Base-by-base conservation (phyloP, 2,797 vertebrate species). In the Microhierax caerulescens region DNA sequence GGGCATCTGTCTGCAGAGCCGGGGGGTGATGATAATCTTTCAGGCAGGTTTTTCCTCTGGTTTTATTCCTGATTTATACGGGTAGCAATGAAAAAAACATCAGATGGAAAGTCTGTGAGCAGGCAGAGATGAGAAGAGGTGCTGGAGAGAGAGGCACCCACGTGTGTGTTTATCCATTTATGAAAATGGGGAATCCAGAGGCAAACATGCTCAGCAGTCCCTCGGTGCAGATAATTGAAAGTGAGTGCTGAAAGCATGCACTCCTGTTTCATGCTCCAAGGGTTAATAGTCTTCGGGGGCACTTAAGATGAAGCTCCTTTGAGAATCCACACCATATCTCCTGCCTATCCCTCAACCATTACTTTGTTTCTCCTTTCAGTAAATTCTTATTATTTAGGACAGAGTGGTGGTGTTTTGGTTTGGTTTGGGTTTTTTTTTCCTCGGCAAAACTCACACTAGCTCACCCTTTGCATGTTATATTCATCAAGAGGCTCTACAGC, bases 251-350 rank as follows among this genome's bases (percentile, higher is more conserved):
- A 7, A 73, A 95, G 59, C 69, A 3, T 36, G 45, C 0, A 1
- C 39, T 88, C 41, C 15, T 7, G 0, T 70, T 82, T 79, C 77
- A 32, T 77, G 86, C 80, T 89, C 63, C 78, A 92, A 93, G 93
- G 95, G 90, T 95, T 96, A 54, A 87, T n/a, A 36, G 53, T 91
- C 95, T 87, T 85, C 67, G 91, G 90, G 83, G 93, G 51, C 88
- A 90, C 84, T 91, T 87, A 54, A 76, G 51, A 70, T 0, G 0
- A 61, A 80, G 43, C 69, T 94, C 90, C 90, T 92, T 5, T 12
- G 80, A 94, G 94, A 84, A 45, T 54, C 67, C 75, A n/a, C 48
- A 14, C 22, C 45, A 9, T 68, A 47, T 34, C 78, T 87, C 61
- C 72, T 82, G 70, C 60, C 84, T 91, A 20, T 75, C 30, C 64